Base-by-base conservation (phyloP, 2,797 vertebrate genomes). In the Rhinoraja longicauda region DNA sequence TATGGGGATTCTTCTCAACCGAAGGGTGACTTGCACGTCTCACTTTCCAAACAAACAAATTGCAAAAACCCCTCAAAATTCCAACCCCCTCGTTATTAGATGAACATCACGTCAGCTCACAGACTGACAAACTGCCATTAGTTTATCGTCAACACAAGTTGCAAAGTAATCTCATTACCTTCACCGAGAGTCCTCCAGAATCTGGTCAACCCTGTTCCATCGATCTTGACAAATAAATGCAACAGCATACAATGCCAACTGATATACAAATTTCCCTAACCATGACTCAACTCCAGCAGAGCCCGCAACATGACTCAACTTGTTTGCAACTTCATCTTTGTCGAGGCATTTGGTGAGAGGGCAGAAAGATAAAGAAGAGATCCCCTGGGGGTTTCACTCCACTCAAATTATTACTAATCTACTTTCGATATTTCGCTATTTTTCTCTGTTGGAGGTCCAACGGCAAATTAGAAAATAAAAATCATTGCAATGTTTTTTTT, bases 291-390 rank as follows among this genome's bases (percentile, higher is more conserved):
- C 59, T 64, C n/a, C 29, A 88, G n/a, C 59, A 8, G n/a, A n/a
- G 15, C n/a, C 15, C n/a, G 1, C 64, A 36, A 1, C 59, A 36
- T 32, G 29, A 88, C 10, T 8, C 81, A 59, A 57, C 81, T 59
- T 84, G 53, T 86, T 84, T 84, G 15, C n/a, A 88, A n/a, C 84
- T 64, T 64, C 15, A 88, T 88, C 64, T 84, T 88, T 88, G n/a
- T 36, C 29, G 32, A 7, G 17, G 84, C 13, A 32, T 1, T 88
- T 64, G 84, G 29, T 64, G 59, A 88, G n/a, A 19, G 29, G 59
- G n/a, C 57, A 10, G 12, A 19, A 8, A 64, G 82, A 21, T 88
- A 36, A 72, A 73, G 90, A 53, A 15, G 67, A 91, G 67, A 26
- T 72, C 70, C 90, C 90, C 90, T 29, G 90, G 90, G 90, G 90